A percentile compares a stretch with the other conserved stretches of the same genome.
Evolutionary conservation across 2,797 vertebrate genomes (phyloP).

Genomic region (Pangasius djambal): DNA sequence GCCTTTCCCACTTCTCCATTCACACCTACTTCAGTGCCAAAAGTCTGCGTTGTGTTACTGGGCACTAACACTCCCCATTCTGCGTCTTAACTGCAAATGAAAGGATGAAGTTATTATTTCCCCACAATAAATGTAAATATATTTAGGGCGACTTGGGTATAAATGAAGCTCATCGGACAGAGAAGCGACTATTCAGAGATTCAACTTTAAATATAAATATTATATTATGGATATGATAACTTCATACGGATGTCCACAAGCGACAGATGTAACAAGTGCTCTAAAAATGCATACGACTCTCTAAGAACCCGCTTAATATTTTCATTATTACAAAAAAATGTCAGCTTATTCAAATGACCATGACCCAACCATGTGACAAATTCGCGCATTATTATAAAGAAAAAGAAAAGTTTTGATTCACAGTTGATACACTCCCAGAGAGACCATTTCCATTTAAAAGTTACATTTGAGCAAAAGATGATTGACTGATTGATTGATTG

Average conservation of each 20-base stretch:
- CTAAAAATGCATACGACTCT: background rate
- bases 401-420: background rate
- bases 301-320: background rate
- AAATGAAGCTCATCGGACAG: background rate
- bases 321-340: background rate
- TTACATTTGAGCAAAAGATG: background rate
- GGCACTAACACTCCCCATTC: background rate
- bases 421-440: background rate
- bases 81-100: background rate
- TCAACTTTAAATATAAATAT: background rate
- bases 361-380: background rate
- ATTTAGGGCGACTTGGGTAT: background rate
- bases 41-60: slow-evolving; percentile 45
- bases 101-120: background rate
- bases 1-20: slow-evolving; percentile 53
- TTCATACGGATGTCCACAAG: background rate
- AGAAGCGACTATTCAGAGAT: background rate
- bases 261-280: background rate
- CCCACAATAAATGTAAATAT: background rate
- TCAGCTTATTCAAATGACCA: background rate
- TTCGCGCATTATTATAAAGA: background rate
- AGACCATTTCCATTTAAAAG: background rate
- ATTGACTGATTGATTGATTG: background rate
- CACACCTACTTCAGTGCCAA: slow-evolving; percentile 51
- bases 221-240: background rate